These are phyloP conservation scores for Podarcis cretensis DNA, from an alignment of 2,113 vertebrate genomes.

Conservation along the genomic window DNA sequence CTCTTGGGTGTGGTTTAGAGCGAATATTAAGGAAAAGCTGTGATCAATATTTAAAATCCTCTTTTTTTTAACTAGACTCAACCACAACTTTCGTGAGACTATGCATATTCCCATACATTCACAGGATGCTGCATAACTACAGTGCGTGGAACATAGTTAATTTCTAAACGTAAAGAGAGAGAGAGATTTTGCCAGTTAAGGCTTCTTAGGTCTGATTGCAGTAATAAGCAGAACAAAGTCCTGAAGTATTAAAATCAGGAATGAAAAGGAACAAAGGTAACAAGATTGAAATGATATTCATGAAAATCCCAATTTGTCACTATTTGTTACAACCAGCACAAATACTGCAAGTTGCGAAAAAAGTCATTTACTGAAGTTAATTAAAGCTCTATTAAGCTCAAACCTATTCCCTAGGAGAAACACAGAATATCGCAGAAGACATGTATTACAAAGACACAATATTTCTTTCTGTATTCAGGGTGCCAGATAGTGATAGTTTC, in stretches of 20 bases:
- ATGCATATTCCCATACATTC: background rate
- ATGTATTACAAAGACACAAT: background rate
- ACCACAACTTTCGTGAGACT: background rate
- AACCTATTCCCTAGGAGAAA: background rate
- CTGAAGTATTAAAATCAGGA: background rate
- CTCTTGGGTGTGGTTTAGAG: background rate
- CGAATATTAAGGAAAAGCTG: background rate
- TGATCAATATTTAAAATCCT: background rate
- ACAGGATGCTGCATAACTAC: background rate
- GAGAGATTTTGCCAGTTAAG: background rate
- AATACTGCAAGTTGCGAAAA: background rate
- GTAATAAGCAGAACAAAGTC: background rate
- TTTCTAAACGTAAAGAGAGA: background rate
- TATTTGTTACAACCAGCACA: background rate
- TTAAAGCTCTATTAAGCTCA: background rate
- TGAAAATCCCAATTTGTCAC: background rate
- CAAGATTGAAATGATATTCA: accelerated
- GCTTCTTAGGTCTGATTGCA: background rate
- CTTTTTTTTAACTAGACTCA: background rate
- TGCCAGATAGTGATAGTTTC: background rate
- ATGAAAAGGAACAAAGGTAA: background rate
- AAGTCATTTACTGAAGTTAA: background rate
- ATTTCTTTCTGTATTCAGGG: background rate
- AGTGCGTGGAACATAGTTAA: background rate
- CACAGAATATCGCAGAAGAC: background rate